Evolutionary conservation across 2,113 vertebrate genomes (phyloP).

Genomic region (Ceuthmochares aereus): DNA sequence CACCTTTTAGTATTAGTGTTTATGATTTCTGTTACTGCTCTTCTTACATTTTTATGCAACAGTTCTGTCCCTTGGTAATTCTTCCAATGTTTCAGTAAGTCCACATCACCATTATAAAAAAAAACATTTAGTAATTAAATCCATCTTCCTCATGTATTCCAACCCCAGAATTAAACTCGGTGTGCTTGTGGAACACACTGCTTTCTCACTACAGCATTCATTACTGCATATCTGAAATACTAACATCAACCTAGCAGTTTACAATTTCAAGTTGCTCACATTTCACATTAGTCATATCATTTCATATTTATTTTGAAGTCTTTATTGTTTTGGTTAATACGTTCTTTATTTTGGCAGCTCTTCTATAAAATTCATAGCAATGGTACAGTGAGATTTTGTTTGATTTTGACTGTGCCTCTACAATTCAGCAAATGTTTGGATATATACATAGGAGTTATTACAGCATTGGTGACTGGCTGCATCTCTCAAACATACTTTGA

Average conservation of each 20-base stretch:
- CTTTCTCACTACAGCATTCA: background rate
- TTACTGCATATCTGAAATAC: background rate
- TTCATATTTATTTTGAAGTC: background rate
- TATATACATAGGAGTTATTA: background rate
- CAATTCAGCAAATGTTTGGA: background rate
- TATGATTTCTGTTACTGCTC: background rate
- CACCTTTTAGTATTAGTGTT: background rate
- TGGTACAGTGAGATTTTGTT: background rate
- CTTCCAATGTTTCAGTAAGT: background rate
- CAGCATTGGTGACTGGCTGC: background rate
- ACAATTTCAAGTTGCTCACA: background rate
- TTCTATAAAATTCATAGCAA: background rate
- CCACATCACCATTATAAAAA: background rate
- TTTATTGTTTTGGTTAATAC: background rate
- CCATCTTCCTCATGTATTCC: background rate
- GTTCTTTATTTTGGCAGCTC: background rate
- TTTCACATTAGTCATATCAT: background rate
- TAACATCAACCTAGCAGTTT: background rate
- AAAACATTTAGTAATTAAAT: background rate
- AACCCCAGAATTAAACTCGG: background rate
- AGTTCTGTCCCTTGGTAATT: background rate
- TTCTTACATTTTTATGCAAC: background rate
- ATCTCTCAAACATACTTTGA: background rate
- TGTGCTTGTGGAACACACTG: rapidly evolving
- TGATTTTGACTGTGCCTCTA: background rate